These are phyloP conservation scores for Hermatobates lingyangjiaoensis DNA, from an alignment of 1,140 invertebrate species.

Conservation along the genomic window DNA sequence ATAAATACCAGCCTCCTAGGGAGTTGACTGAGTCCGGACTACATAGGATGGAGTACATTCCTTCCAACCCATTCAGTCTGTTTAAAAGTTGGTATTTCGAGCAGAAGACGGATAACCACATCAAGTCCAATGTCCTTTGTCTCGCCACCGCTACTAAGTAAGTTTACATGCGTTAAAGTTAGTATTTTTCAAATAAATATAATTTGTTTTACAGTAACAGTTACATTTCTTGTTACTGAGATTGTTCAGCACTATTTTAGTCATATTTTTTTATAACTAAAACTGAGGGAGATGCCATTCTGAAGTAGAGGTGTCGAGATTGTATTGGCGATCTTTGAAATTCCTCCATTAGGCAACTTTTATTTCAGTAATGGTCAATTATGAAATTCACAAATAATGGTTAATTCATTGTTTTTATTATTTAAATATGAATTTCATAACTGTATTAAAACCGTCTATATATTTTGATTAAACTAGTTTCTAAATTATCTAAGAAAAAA, in stretches of 20 bases:
- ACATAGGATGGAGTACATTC: constrained; percentile 20
- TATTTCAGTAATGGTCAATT: too few relatives aligned
- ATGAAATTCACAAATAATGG: too few relatives aligned
- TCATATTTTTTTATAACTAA: background rate
- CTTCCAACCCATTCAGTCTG: constrained; percentile 25
- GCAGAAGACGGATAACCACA: constrained; percentile 17
- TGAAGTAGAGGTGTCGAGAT: background rate
- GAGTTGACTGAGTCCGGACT: too few relatives aligned
- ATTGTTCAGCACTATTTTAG: background rate
- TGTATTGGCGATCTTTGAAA: background rate
- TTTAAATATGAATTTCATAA: too few relatives aligned
- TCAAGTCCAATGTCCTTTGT: constrained; percentile 23
- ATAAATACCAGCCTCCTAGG: too few relatives aligned
- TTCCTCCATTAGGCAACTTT: too few relatives aligned
- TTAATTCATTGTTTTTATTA: too few relatives aligned
- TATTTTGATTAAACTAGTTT: too few relatives aligned
- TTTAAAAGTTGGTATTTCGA: constrained; percentile 26
- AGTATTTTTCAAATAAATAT: background rate
- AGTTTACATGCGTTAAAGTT: constrained; percentile 9
- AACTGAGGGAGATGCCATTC: background rate
- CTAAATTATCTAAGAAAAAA: too few relatives aligned
- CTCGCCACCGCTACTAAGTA: constrained; percentile 28
- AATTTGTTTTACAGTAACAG: constrained; percentile 3
- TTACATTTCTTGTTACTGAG: background rate
- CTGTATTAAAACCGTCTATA: too few relatives aligned